Conservation (phyloP, 2,797 vertebrate species). For the Cephalopachus bancanus region DNA sequence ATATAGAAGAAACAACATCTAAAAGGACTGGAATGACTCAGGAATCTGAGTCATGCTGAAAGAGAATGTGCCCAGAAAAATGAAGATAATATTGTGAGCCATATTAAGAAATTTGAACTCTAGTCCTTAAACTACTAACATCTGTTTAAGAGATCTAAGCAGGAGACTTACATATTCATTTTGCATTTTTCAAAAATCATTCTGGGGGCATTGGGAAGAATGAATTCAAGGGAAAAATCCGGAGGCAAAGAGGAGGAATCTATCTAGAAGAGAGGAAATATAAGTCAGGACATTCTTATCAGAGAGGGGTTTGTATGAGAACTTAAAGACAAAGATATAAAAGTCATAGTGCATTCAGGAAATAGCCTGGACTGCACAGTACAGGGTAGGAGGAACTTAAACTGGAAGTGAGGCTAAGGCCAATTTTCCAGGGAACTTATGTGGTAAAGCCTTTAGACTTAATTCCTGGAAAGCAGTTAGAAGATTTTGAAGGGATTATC, state of each 20-base stretch:
- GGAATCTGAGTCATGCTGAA: background rate
- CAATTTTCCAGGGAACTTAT: constrained; percentile 5
- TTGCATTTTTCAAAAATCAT: background rate
- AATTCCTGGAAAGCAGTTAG: constrained; percentile 41
- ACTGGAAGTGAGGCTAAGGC: background rate
- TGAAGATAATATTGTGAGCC: background rate
- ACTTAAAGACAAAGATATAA: constrained; percentile 14
- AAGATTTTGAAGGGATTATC: constrained; percentile 67
- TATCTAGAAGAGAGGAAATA: constrained; percentile 7
- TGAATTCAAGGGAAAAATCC: background rate
- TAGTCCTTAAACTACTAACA: background rate
- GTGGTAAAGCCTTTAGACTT: constrained; percentile 47
- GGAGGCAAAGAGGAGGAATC: background rate
- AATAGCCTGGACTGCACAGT: background rate
- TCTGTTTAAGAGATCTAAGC: background rate
- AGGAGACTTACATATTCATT: background rate
- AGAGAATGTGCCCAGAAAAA: background rate
- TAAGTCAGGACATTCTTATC: background rate
- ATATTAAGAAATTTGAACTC: background rate
- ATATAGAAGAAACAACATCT: background rate
- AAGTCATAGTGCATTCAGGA: background rate
- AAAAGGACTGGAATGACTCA: background rate
- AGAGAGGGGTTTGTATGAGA: background rate
- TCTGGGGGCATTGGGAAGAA: background rate
- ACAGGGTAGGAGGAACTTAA: background rate